Evolutionary conservation across 2,888 invertebrate species (phyloP), one percentile per base, ranked within the genome.

Genomic region (Acrobasis suavella): DNA sequence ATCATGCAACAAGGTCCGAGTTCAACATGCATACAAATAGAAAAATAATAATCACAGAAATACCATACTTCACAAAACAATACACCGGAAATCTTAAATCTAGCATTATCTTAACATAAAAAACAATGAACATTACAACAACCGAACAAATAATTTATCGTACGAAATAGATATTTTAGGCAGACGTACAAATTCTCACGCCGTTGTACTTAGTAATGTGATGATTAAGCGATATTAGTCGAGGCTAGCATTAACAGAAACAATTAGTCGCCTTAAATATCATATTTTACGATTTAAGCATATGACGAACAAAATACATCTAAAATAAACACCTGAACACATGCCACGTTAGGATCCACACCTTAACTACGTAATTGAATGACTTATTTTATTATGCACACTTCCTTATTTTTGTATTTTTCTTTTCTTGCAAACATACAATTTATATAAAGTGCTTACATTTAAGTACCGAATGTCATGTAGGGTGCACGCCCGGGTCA

Each of bases 311-410:
- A 75, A 72, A 68, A 69, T 64, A 70, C 67, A 73, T 67, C 64
- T 67, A 64, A 74, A 73, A 69, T 70, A 74, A 73, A 75, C 77
- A 72, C 72, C 66, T 65, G 64, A 71, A 72, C 66, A 70, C 67
- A 75, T 46, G 55, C 32, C 39, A 61, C 64, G 66, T 69, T 65
- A 64, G 68, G 70, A 70, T 68, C 67, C 69, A 74, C 62, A 64
- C 62, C 60, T 62, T 64, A 69, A 70, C 72, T 72, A 75, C 66
- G 72, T 71, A 67, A 55, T 69, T 75, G 76, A 78, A 74, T 74
- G 74, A 75, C 69, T 50, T 83, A n/a, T n/a, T n/a, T n/a, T n/a
- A 86, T 86, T 88, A 88, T 87, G 85, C 86, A 82, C 75, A 77
- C 78, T 77, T 77, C 62, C 67, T 76, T 76, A 70, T 72, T 74